Percentiles rank a stretch among this genome's conserved stretches.
Evolutionary conservation across 1,140 invertebrate species (phyloP).

Genomic region (Brachionus paranguensis): DNA sequence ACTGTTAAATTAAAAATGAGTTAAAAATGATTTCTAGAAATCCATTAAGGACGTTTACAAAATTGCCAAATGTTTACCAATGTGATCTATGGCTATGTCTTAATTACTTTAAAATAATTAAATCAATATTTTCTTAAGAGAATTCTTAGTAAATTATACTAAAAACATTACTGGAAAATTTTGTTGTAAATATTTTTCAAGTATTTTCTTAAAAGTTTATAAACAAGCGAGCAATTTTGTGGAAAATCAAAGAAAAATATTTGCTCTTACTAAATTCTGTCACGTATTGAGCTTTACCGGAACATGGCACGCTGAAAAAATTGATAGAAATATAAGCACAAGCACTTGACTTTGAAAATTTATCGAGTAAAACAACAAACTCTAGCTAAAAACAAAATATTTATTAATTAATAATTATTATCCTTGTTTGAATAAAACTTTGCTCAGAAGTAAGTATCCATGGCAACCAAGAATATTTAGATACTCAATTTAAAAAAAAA

Average conservation of each 20-base stretch:
- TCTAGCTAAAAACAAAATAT: conserved; percentile 8
- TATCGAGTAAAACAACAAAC: background rate
- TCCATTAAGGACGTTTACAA: background rate
- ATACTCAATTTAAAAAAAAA: background rate
- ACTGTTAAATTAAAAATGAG: background rate
- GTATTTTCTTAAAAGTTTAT: background rate
- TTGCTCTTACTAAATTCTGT: background rate
- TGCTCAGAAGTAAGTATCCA: background rate
- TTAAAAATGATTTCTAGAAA: background rate
- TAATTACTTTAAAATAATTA: background rate
- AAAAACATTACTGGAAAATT: background rate
- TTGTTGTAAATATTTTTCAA: background rate
- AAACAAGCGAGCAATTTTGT: background rate
- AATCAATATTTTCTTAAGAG: background rate
- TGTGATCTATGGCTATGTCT: background rate
- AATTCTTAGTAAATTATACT: background rate
- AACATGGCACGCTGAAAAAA: background rate
- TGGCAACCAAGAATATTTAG: background rate
- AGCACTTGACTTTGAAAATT: background rate
- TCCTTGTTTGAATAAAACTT: conserved; percentile 25
- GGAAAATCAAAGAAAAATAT: background rate
- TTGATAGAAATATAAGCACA: background rate
- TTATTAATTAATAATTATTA: conserved; percentile 36
- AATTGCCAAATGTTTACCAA: background rate
- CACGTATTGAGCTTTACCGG: background rate